Conservation (phyloP, 2,113 vertebrate genomes). For the Mesembrinibis cayennensis region DNA sequence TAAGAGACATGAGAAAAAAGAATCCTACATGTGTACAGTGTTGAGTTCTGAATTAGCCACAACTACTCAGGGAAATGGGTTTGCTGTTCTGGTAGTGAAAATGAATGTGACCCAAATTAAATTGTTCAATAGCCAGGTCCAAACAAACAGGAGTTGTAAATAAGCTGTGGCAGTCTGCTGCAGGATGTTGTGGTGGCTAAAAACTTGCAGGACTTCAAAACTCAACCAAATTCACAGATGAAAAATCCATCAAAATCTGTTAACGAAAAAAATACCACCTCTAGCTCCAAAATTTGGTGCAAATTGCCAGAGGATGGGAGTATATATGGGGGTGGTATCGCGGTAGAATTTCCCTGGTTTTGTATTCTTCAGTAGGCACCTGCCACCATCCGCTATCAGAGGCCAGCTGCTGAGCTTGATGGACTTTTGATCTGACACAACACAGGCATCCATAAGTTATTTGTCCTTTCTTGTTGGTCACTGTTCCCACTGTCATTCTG, state of each 20-base stretch:
- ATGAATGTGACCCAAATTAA: not conserved
- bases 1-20: not conserved
- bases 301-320: not conserved
- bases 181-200: not conserved
- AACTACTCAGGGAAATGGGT: not conserved
- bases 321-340: rapidly evolving
- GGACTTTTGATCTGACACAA: not conserved
- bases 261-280: not conserved
- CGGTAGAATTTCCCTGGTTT: not conserved
- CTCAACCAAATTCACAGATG: not conserved
- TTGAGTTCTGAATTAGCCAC: not conserved
- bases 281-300: not conserved
- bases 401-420: not conserved
- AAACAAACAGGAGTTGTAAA: not conserved
- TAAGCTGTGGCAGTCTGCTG: not conserved
- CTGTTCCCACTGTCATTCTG: not conserved
- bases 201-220: not conserved
- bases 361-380: not conserved
- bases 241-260: not conserved
- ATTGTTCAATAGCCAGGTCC: not conserved
- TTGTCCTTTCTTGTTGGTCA: not conserved
- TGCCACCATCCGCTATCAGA: not conserved
- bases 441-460: not conserved
- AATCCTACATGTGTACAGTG: not conserved
- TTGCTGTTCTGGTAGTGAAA: not conserved